Evolutionary conservation across 2,113 vertebrate species (phyloP), one percentile per base, ranked within the genome.

Genomic region (Chloropsis hardwickii): DNA sequence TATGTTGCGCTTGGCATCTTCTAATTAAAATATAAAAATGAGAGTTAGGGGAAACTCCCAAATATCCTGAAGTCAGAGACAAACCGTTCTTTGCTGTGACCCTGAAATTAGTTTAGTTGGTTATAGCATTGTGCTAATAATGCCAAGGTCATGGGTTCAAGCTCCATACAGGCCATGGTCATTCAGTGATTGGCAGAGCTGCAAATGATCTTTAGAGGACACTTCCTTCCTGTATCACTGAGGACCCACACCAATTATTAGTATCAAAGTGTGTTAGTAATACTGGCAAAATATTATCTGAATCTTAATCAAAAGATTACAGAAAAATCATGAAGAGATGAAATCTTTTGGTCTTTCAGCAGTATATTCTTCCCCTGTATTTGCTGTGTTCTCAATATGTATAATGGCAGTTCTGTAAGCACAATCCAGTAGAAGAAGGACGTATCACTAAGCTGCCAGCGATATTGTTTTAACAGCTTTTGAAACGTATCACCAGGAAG

Each of bases 401-500:
- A 42, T 67, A 85, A 86, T 54, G 48, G 48, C 50, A 61, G 22
- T 64, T 90, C 71, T 94, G 62, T 78, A 91, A 92, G 62, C 71
- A 90, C 24, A 80, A 4, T 27, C 23, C 62, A 74, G 42, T 10
- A 73, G 48, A 81, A 74, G 62, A 66, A 74, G 48, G 90, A 86
- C 69, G 19, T 85, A 84, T 58, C 85, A 54, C 80, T 81, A 86
- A 84, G 67, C 86, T 87, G 86, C 86, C 71, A 71, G 87, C 0
- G 39, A 73, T 81, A 67, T 42, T 89, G 82, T 94, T 96, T 90
- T 94, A 95, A 94, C 73, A 95, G 91, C 77, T 92, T 94, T 90
- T 76, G 83, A 94, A 96, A 87, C 48, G 2, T 94, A 95, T 91
- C 87, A 85, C 90, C 95, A 96, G 96, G 90, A 97, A 97, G 94